These are phyloP conservation scores for Lynx canadensis DNA, from an alignment of 2,113 vertebrate genomes.

Conservation along the genomic window DNA sequence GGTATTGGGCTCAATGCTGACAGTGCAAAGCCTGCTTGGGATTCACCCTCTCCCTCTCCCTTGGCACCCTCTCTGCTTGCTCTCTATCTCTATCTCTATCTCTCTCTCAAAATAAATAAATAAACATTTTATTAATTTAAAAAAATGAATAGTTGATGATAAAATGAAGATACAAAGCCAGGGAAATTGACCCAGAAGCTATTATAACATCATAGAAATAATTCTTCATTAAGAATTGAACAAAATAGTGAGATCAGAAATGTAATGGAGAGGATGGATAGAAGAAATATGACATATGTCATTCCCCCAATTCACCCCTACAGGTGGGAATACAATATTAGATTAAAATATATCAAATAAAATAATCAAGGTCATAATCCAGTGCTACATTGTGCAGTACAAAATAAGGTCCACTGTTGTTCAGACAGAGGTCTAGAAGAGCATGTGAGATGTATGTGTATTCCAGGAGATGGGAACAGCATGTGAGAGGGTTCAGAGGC, in stretches of 20 bases:
- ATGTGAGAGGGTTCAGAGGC: neutral
- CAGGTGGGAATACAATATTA: neutral
- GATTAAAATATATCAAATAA: neutral
- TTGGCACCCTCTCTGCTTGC: too few relatives aligned
- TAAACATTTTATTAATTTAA: too few relatives aligned
- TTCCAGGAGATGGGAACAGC: neutral
- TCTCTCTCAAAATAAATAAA: too few relatives aligned
- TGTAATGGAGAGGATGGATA: neutral
- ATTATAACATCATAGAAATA: neutral
- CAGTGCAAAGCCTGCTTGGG: too few relatives aligned
- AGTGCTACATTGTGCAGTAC: neutral
- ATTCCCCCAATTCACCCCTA: neutral
- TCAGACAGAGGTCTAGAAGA: neutral
- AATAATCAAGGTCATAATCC: neutral
- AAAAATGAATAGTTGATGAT: neutral
- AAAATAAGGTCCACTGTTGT: neutral
- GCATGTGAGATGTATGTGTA: neutral
- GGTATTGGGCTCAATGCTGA: too few relatives aligned
- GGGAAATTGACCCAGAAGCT: neutral
- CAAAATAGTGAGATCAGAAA: neutral
- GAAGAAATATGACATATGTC: neutral
- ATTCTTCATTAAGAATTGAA: neutral
- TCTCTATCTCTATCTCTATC: too few relatives aligned
- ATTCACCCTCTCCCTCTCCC: too few relatives aligned
- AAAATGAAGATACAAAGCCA: neutral